These are phyloP conservation scores for Paraescarpia echinospica DNA, from an alignment of 1,140 invertebrate species.

Conservation along the genomic window DNA sequence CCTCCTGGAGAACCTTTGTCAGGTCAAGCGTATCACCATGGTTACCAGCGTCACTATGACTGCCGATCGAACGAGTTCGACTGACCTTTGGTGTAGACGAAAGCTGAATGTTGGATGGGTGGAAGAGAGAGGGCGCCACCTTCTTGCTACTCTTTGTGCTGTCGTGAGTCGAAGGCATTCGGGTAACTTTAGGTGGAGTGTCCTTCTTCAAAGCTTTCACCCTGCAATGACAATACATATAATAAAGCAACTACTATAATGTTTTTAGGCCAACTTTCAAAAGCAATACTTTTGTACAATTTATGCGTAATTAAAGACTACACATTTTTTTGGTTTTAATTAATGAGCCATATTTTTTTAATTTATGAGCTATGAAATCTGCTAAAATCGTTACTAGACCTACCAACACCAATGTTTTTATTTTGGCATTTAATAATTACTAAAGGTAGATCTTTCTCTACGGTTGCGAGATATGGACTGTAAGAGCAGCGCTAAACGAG, in stretches of 20 bases:
- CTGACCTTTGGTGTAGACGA: slow-evolving; percentile 49
- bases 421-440: too few relatives aligned
- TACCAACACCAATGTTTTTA: too few relatives aligned
- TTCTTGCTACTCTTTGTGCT: neutral
- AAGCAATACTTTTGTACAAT: neutral
- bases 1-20: slow-evolving; percentile 30
- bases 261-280: neutral
- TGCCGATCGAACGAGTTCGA: slow-evolving; percentile 32
- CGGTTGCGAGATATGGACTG: too few relatives aligned
- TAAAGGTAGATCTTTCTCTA: too few relatives aligned
- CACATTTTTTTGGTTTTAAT: neutral
- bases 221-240: slow-evolving; percentile 17
- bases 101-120: slow-evolving; percentile 52
- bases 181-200: neutral
- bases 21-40: neutral
- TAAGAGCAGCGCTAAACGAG: too few relatives aligned
- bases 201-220: slow-evolving; percentile 26
- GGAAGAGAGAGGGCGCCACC: slow-evolving; percentile 44
- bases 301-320: neutral
- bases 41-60: neutral
- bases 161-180: neutral
- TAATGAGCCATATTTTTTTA: neutral
- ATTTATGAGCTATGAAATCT: neutral
- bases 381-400: too few relatives aligned
- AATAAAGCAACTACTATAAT: neutral